Evolutionary conservation across 2,888 invertebrate species (phyloP), one percentile per base, ranked within the genome.

Genomic region (Conomelus anceps): DNA sequence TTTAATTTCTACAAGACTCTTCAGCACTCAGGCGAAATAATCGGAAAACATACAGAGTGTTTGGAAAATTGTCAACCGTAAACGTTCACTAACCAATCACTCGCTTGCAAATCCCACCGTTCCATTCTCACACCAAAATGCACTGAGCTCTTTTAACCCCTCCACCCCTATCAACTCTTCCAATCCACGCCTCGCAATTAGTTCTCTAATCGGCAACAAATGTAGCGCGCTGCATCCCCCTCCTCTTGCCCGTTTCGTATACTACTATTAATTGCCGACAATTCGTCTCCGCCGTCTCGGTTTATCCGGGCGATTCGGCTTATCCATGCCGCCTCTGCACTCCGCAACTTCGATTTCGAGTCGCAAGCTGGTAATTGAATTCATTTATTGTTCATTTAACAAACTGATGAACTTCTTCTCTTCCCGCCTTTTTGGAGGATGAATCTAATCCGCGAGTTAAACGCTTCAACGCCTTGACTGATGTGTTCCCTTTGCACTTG

Each of bases 171-270:
- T 63, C 63, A 63, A 63, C 63, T 63, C 63, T 63, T 85, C 23
- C 85, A 24, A 23, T 20, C 26, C 86, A 26, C 29, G 23, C 86
- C 24, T 86, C 29, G 86, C 86, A 86, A 86, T 86, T 86, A 86
- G 86, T 86, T 86, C 86, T 86, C 23, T 86, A 86, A 86, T 86
- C 86, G 24, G 86, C 26, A 86, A 29, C 86, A 86, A 86, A 86
- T 86, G 86, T 86, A 86, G 26, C 86, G 86, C 86, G n/a, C 13
- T 24, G 23, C 24, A 22, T 22, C 86, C 86, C n/a, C n/a, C 86
- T 22, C 86, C 17, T 22, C 86, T 20, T 23, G 3, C 86, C 7
- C 23, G 0, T 22, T 23, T 6, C 86, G 6, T n/a, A n/a, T n/a
- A n/a, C n/a, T 7, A 26, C 29, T 86, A 86, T 86, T 86, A 86